Evolutionary conservation across 1,140 invertebrate species (phyloP), one percentile per base, ranked within the genome.

Genomic region (Conus ventricosus): DNA sequence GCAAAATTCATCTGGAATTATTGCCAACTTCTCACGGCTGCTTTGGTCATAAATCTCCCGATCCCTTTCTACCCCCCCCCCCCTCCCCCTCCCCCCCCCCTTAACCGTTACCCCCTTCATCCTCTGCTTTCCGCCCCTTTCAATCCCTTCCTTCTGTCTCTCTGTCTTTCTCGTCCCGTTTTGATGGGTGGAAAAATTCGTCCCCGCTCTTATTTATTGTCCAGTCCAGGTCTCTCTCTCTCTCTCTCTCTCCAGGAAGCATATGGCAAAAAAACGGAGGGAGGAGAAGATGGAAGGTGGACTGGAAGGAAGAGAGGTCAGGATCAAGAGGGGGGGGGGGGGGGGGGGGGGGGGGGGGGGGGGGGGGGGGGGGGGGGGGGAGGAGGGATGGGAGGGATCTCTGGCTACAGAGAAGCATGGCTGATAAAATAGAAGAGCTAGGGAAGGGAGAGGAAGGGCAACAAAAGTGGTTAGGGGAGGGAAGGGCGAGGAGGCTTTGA

Each of bases 1-100:
- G 85, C 85, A 87, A 87, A 87, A 87, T 87, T 87, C 85, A 87
- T 87, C 85, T 87, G 71, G 85, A 87, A 87, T 87, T 87, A 87
- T 87, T 54, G 85, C 85, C 85, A 78, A 87, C 85, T 87, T 87
- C 85, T 87, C 85, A 11, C 39, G 27, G 71, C 85, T 53, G 71
- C 75, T 20, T 27, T 15, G 13, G 39, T 78, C 85, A 25, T 87
- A 87, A 87, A 87, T 87, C 75, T 87, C 53, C 39, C 4, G 54
- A 54, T 25, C 13, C 63, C 60, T 63, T 4, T 20, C 60, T 63
- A 20, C 60, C 17, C 10, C 60, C 60, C 60, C 4, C 60, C 60
- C 60, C 60, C 4, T 20, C 60, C 60, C 60, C 1, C 60, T 4
- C 17, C 60, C 60, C 60, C 17, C 1, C 17, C 17, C 11, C 60